Conservation (phyloP, 1,140 invertebrate genomes). For the Papilio xuthus region DNA sequence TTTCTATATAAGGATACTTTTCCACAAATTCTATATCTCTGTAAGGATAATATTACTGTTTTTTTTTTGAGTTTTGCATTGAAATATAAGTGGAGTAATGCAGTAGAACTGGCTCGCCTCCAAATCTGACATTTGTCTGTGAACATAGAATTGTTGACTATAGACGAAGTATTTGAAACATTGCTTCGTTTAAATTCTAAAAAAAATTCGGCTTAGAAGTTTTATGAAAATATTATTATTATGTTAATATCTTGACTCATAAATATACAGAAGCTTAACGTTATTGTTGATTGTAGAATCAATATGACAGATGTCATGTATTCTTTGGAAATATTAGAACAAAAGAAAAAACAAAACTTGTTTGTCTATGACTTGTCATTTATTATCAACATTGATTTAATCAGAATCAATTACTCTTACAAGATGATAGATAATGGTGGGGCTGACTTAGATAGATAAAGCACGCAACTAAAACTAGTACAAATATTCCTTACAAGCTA, state of each 20-base stretch:
- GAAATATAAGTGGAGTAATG: not conserved
- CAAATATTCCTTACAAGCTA: constrained; percentile 62
- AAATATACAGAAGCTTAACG: not conserved
- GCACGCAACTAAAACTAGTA: constrained; percentile 60
- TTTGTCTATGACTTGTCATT: constrained; percentile 38
- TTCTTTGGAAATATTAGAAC: not conserved
- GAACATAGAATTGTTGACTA: not conserved
- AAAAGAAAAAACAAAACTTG: constrained; percentile 23
- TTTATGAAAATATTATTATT: not conserved
- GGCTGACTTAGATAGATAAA: constrained; percentile 61
- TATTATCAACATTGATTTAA: constrained; percentile 48
- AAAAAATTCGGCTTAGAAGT: not conserved
- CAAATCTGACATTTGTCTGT: not conserved
- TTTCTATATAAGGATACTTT: not conserved
- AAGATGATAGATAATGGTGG: constrained; percentile 53
- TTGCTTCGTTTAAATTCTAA: not conserved
- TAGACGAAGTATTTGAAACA: not conserved
- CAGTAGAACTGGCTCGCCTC: not conserved
- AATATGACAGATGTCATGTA: not conserved
- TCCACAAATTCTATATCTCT: not conserved
- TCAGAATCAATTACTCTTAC: constrained; percentile 59
- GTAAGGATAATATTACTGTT: too few species aligned
- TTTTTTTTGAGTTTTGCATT: too few species aligned
- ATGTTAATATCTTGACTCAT: not conserved
- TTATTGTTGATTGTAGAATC: not conserved